A percentile compares a stretch with the other conserved stretches of the same genome.
Conservation (phyloP, 2,113 vertebrate genomes). For the Clarias magur region DNA sequence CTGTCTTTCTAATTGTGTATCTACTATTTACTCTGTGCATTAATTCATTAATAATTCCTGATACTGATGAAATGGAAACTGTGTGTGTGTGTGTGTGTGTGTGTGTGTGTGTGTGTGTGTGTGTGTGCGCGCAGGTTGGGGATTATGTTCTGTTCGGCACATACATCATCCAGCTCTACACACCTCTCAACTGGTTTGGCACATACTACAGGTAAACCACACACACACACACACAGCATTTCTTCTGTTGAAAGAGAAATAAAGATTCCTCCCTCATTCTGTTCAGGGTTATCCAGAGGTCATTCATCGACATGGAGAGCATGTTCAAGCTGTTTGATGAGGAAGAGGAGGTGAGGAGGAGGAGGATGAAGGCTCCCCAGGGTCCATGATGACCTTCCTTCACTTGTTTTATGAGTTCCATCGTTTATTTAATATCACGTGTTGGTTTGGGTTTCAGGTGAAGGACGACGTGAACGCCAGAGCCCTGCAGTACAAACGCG, state of each 20-base stretch:
- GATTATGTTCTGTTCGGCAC: constrained; percentile 95
- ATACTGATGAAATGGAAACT: not conserved
- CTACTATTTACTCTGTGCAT: too few species aligned
- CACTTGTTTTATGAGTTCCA: too few species aligned
- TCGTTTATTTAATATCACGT: not conserved
- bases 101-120: not conserved
- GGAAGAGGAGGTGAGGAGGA: constrained; percentile 80
- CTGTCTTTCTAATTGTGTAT: not conserved
- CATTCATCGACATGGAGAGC: constrained; percentile 98
- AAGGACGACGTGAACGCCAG: constrained; percentile 83
- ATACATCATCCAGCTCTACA: constrained; percentile 96
- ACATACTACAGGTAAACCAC: constrained; percentile 92
- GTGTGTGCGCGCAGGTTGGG: constrained; percentile 77
- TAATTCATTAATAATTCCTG: too few species aligned
- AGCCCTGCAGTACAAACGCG: constrained; percentile 72
- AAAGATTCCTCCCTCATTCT: not conserved
- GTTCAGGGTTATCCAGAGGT: constrained; percentile 92
- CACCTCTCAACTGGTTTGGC: constrained; percentile 95
- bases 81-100: not conserved
- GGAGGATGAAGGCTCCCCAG: not conserved
- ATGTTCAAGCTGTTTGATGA: constrained; percentile 93
- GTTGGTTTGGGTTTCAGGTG: constrained; percentile 72
- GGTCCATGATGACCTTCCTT: too few species aligned
- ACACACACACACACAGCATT: not conserved
- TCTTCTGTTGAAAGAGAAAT: not conserved